phyloP scores from a whole-genome alignment of 35 echinoderm and acorn worm genomes.

The Heliocidaris erythrogramma region DNA sequence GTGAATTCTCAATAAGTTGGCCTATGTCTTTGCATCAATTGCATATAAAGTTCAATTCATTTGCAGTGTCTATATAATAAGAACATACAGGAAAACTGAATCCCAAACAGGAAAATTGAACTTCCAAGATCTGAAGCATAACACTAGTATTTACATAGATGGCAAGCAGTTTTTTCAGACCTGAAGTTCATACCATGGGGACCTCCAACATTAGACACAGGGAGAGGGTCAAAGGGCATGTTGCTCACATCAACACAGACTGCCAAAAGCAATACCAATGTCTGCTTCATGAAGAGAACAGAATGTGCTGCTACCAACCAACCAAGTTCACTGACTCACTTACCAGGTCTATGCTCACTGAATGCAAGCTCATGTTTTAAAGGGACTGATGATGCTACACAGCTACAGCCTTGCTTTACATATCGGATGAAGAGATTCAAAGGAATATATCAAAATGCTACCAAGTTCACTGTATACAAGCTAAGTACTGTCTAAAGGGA shows the following conservation, averaged over 20 bases:
- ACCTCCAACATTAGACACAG: background rate
- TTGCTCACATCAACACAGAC: background rate
- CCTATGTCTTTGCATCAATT: no score
- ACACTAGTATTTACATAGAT: no score
- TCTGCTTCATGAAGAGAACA: background rate
- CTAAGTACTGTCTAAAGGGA: no score
- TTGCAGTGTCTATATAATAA: background rate
- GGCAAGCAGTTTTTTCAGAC: no score
- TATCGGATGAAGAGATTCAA: no score
- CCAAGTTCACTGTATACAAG: no score
- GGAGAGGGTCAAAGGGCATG: background rate
- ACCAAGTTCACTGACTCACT: background rate
- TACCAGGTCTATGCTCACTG: background rate
- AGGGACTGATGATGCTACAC: background rate
- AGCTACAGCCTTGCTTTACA: no score
- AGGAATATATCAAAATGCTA: no score
- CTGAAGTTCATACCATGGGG: no score
- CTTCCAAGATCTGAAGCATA: background rate
- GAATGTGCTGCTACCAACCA: background rate
- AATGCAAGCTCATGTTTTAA: background rate
- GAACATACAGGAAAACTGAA: background rate
- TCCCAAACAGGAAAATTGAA: background rate
- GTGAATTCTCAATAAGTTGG: no score
- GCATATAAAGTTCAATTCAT: background rate
- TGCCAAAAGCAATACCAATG: constrained; percentile 15